Evolutionary conservation across 2,113 vertebrate species (phyloP).

Genomic region (Hippocampus mohnikei): DNA sequence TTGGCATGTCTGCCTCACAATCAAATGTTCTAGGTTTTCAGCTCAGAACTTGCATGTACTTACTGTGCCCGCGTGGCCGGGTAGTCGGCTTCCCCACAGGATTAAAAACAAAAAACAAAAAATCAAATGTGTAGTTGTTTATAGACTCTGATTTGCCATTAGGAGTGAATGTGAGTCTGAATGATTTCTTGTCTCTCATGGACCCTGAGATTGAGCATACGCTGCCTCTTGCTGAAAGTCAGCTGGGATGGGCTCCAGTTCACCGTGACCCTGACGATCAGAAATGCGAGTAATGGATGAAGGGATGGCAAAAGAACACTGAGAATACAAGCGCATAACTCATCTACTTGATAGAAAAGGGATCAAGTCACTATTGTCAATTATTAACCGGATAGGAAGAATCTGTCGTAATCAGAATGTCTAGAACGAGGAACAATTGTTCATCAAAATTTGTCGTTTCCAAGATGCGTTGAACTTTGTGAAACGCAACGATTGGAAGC

Average conservation of each 20-base stretch:
- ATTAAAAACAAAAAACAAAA: not conserved
- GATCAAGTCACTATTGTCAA: not conserved
- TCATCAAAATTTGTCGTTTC: not conserved
- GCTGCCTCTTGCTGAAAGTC: not conserved
- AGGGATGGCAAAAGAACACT: not conserved
- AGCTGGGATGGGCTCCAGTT: not conserved
- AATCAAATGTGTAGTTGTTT: not conserved
- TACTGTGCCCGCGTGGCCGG: not conserved
- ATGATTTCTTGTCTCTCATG: not conserved
- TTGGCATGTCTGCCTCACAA: not conserved
- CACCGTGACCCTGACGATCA: not conserved
- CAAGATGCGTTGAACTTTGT: not conserved
- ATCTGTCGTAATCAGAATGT: not conserved
- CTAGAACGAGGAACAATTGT: not conserved
- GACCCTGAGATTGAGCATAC: not conserved
- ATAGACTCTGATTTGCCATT: not conserved
- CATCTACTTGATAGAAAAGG: constrained; percentile 4
- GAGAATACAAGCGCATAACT: constrained; percentile 1
- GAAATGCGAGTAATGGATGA: not conserved
- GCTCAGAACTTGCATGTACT: not conserved
- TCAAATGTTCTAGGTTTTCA: not conserved
- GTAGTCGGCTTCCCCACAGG: not conserved
- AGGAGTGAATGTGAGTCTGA: not conserved
- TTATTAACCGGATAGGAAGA: not conserved
- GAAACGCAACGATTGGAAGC: not conserved